Evolutionary conservation across 2,797 vertebrate species (phyloP).

Genomic region (Enteromius trimaculatus): DNA sequence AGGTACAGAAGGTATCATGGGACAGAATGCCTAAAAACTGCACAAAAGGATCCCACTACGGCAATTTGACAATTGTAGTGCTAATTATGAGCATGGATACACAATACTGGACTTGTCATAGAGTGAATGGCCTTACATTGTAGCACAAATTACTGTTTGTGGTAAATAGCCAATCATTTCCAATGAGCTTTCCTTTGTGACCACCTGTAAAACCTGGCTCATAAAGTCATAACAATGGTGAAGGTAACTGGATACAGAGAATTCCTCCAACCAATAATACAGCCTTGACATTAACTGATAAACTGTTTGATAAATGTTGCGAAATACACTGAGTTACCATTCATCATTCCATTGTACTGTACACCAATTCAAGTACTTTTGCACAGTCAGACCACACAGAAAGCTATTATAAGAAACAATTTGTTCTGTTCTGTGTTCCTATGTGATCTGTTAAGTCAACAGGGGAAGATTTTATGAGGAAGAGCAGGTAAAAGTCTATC

Average conservation of each 20-base stretch:
- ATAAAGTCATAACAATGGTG: constrained; percentile 65
- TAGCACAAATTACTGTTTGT: constrained; percentile 58
- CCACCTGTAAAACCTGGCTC: constrained; percentile 55
- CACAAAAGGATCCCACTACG: constrained; percentile 8
- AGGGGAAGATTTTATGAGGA: not conserved
- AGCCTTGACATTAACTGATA: constrained; percentile 51
- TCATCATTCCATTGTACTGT: constrained; percentile 18
- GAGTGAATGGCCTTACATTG: constrained; percentile 56
- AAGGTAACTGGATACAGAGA: constrained; percentile 63
- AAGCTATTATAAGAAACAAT: not conserved
- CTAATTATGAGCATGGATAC: constrained; percentile 49
- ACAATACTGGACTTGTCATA: constrained; percentile 49
- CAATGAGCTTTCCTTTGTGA: constrained; percentile 36
- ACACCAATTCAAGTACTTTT: not conserved
- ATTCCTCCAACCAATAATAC: constrained; percentile 63
- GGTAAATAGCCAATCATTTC: constrained; percentile 42
- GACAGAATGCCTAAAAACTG: not conserved
- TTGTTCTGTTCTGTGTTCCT: not conserved
- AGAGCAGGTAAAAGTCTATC: constrained; percentile 2
- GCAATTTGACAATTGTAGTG: constrained; percentile 30
- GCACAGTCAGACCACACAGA: not conserved
- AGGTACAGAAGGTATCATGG: not conserved
- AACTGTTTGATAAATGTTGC: constrained; percentile 52
- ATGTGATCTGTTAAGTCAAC: not conserved
- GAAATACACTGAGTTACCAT: constrained; percentile 25